Evolutionary conservation across 2,797 vertebrate species (phyloP).

Genomic region (Ctenopoma kingsleyae): DNA sequence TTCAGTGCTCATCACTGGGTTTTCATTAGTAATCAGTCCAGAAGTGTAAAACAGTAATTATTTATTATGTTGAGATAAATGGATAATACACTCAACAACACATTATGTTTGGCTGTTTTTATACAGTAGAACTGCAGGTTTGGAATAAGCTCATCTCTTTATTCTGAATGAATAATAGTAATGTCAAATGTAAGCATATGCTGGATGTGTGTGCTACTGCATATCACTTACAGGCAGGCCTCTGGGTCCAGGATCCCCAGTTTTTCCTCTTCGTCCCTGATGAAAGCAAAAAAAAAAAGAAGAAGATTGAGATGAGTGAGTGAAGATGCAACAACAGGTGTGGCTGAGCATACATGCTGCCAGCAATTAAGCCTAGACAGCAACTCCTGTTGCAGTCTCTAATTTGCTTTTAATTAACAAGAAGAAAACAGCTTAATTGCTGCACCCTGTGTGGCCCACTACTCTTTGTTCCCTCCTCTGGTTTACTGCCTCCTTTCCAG

Average conservation of each 20-base stretch:
- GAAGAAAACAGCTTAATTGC: constrained; percentile 86
- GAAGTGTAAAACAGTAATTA: constrained; percentile 13
- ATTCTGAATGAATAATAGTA: background rate
- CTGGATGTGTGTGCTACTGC: constrained; percentile 2
- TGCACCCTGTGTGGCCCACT: constrained; percentile 79
- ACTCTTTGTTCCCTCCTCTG: constrained; percentile 79
- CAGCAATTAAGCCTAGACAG: constrained; percentile 78
- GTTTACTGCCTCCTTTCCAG: constrained; percentile 80
- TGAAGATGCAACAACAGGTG: constrained; percentile 70
- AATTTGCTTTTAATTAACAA: constrained; percentile 88
- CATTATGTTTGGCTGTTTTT: constrained; percentile 1
- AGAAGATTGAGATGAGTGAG: constrained; percentile 51
- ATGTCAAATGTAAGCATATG: background rate
- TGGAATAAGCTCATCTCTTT: background rate
- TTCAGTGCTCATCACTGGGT: background rate
- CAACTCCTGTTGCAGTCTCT: constrained; percentile 77
- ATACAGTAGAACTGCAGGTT: background rate
- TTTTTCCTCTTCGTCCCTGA: constrained; percentile 93
- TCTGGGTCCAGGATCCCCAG: constrained; percentile 88
- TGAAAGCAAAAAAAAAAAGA: constrained; percentile 38
- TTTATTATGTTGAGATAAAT: constrained; percentile 10
- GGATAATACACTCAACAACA: background rate
- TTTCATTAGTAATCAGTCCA: constrained; percentile 7
- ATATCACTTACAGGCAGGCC: constrained; percentile 90
- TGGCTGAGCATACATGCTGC: constrained; percentile 70